A percentile compares a stretch with the other conserved stretches of the same genome.
Conservation (phyloP, 2,888 invertebrate genomes). For the Geotrupes spiniger region DNA sequence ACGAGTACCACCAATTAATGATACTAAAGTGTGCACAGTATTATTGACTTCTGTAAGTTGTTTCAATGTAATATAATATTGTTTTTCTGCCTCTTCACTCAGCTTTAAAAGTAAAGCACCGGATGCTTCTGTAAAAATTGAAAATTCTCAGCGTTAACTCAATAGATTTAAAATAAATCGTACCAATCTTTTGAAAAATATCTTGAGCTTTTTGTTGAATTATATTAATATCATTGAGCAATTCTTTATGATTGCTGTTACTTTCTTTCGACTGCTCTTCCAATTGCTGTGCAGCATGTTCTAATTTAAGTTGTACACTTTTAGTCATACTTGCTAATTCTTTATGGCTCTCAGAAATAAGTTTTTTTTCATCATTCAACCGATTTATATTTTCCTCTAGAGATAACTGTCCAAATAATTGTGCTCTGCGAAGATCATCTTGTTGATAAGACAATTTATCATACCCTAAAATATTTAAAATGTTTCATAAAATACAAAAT, state of each 20-base stretch:
- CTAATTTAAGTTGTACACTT: slow-evolving; percentile 56
- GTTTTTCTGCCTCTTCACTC: slow-evolving; percentile 50
- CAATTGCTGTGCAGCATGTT: slow-evolving; percentile 53
- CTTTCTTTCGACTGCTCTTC: slow-evolving; percentile 52
- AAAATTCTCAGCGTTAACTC: background rate
- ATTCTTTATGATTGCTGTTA: slow-evolving; percentile 54
- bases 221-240: slow-evolving; percentile 54
- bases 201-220: slow-evolving; percentile 56
- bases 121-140: slow-evolving; percentile 43
- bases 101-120: slow-evolving; percentile 50
- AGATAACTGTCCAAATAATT: slow-evolving; percentile 51
- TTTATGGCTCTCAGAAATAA: slow-evolving; percentile 58
- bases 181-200: slow-evolving; percentile 58
- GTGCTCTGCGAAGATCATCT: slow-evolving; percentile 52
- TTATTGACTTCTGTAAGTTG: slow-evolving; percentile 52
- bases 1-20: slow-evolving; percentile 41
- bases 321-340: slow-evolving; percentile 56
- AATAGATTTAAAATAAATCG: background rate
- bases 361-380: slow-evolving; percentile 57
- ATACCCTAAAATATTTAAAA: slow-evolving; percentile 46
- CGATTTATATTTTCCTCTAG: slow-evolving; percentile 57
- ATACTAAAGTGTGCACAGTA: slow-evolving; percentile 50
- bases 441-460: slow-evolving; percentile 54
- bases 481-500: background rate
- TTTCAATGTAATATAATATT: slow-evolving; percentile 52